Evolutionary conservation across 2,888 invertebrate genomes (phyloP).

Genomic region (Drosophila neutralis): DNA sequence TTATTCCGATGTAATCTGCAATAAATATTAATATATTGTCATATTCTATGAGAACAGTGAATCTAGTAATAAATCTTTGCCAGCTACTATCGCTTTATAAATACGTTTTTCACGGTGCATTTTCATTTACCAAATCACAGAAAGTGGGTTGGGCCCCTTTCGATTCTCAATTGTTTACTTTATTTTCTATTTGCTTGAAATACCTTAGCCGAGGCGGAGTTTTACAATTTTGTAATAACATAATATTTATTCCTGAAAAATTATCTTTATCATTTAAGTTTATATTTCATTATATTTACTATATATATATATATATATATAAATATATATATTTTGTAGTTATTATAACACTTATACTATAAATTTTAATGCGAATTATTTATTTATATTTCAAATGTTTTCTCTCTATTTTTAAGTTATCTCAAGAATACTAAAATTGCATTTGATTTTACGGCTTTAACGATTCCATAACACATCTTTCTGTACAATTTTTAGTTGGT

Average conservation of each 20-base stretch:
- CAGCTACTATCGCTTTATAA: neutral
- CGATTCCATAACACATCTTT: slow-evolving; percentile 8
- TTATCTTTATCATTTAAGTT: neutral
- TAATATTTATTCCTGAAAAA: too few relatives aligned
- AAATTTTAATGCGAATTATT: neutral
- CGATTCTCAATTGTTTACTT: slow-evolving; percentile 23
- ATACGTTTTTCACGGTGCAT: neutral
- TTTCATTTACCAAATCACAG: neutral
- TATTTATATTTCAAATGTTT: neutral
- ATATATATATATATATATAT: neutral
- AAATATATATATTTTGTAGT: too few relatives aligned
- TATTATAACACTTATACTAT: neutral
- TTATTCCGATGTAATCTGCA: too few relatives aligned
- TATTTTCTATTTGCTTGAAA: too few relatives aligned
- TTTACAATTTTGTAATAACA: too few relatives aligned
- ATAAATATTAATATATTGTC: neutral
- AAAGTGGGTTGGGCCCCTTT: neutral
- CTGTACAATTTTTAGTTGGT: slow-evolving; percentile 20
- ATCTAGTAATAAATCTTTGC: neutral
- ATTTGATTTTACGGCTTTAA: neutral
- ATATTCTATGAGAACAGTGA: neutral
- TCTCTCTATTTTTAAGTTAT: too few relatives aligned
- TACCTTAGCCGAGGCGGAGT: too few relatives aligned
- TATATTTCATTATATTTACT: neutral
- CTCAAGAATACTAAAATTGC: neutral